Evolutionary conservation across 1,140 invertebrate genomes (phyloP).

Genomic region (Samia ricini): DNA sequence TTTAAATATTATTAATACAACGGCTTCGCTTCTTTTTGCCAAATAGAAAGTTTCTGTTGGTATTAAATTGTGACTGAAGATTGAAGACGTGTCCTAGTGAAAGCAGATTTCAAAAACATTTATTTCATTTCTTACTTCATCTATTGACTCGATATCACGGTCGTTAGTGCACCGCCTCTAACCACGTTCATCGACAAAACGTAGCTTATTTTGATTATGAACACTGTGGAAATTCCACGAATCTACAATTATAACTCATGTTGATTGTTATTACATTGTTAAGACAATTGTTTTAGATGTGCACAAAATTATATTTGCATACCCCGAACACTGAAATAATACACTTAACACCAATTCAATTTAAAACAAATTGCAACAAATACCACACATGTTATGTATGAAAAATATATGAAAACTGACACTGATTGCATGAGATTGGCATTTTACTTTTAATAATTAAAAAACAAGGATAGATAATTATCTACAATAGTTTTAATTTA

Average conservation of each 20-base stretch:
- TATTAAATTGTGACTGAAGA: not conserved
- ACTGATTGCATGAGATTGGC: constrained; percentile 60
- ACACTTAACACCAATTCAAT: constrained; percentile 30
- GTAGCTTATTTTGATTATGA: constrained; percentile 54
- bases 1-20: constrained; percentile 18
- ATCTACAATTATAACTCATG: constrained; percentile 50
- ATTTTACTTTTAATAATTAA: constrained; percentile 14
- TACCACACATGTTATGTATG: constrained; percentile 41
- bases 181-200: constrained; percentile 57
- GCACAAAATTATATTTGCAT: constrained; percentile 15
- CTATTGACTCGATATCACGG: constrained; percentile 65
- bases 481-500: not conserved
- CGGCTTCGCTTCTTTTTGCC: constrained; percentile 8
- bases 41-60: constrained; percentile 14
- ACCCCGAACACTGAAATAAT: constrained; percentile 29
- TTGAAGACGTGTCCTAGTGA: not conserved
- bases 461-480: not conserved
- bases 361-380: constrained; percentile 34
- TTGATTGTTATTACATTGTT: constrained; percentile 16
- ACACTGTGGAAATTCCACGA: constrained; percentile 73
- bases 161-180: constrained; percentile 67
- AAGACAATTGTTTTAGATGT: constrained; percentile 5
- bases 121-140: constrained; percentile 64
- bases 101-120: constrained; percentile 58
- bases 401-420: constrained; percentile 52